A percentile compares a stretch with the other conserved stretches of the same genome.
Evolutionary conservation across 2,797 vertebrate species (phyloP).

Genomic region (Lacerta agilis): DNA sequence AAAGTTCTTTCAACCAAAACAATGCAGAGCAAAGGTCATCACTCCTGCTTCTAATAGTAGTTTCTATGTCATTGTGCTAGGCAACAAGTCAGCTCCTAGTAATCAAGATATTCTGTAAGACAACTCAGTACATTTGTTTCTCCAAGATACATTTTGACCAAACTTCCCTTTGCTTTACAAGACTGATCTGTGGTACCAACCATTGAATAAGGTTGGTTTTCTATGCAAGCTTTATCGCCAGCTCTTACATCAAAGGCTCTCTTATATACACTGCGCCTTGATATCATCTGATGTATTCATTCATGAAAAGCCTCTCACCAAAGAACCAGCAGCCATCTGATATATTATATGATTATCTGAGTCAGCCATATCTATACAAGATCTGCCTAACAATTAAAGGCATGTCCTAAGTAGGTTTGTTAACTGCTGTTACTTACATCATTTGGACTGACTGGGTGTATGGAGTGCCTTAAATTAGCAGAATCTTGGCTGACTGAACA

Average conservation of each 20-base stretch:
- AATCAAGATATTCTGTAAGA: not conserved
- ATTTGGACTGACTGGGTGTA: not conserved
- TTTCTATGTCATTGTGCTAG: not conserved
- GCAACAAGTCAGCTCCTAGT: not conserved
- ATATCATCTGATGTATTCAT: not conserved
- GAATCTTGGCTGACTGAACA: not conserved
- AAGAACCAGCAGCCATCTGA: not conserved
- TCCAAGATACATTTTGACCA: not conserved
- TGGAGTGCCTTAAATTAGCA: not conserved
- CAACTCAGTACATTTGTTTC: not conserved
- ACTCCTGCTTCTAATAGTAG: not conserved
- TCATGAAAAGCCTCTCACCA: not conserved
- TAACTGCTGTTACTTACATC: not conserved
- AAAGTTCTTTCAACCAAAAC: conserved; percentile 2
- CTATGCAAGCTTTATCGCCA: not conserved
- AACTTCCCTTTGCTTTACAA: not conserved
- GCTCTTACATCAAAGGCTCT: not conserved
- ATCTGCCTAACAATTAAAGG: not conserved
- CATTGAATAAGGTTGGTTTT: no score
- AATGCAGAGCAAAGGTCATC: not conserved
- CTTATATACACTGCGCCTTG: not conserved
- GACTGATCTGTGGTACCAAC: not conserved
- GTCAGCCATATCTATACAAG: not conserved
- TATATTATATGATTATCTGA: not conserved
- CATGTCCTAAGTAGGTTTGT: not conserved